A percentile compares a stretch with the other conserved stretches of the same genome.
Conservation (phyloP, 2,113 vertebrate genomes). For the Nesoenas mayeri region DNA sequence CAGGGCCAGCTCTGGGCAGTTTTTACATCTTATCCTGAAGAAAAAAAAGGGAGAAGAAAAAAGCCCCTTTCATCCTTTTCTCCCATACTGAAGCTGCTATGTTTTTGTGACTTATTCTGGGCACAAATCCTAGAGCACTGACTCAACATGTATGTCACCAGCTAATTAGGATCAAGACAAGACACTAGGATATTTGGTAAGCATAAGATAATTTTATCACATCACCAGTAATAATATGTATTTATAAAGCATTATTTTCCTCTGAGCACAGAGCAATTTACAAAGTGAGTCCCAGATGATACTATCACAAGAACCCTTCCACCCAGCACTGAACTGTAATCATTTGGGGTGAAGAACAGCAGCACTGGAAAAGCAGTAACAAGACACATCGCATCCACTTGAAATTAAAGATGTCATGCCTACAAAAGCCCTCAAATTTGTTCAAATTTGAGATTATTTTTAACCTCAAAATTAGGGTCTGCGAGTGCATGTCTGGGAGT, state of each 20-base stretch:
- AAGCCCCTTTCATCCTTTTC: not conserved
- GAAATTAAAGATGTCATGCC: not conserved
- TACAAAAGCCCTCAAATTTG: not conserved
- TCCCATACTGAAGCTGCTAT: not conserved
- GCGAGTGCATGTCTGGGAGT: too few species aligned
- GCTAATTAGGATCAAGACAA: constrained; percentile 55
- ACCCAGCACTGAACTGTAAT: not conserved
- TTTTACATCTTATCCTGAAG: constrained; percentile 36
- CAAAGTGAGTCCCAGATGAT: not conserved
- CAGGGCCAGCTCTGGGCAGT: constrained; percentile 44
- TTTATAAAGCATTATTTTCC: not conserved
- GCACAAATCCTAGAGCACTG: constrained; percentile 42
- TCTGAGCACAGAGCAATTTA: not conserved
- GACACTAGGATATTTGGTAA: constrained; percentile 18
- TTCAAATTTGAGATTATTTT: not conserved
- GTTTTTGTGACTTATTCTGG: constrained; percentile 54
- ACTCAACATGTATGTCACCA: constrained; percentile 30
- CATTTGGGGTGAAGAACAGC: not conserved
- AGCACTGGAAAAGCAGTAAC: not conserved
- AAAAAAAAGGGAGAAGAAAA: not conserved
- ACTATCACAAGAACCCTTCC: not conserved
- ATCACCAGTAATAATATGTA: not conserved
- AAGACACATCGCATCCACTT: not conserved
- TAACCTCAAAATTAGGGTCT: not conserved
- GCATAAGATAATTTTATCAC: constrained; percentile 19